Conservation (phyloP, 2,797 vertebrate genomes). For the Characodon lateralis region DNA sequence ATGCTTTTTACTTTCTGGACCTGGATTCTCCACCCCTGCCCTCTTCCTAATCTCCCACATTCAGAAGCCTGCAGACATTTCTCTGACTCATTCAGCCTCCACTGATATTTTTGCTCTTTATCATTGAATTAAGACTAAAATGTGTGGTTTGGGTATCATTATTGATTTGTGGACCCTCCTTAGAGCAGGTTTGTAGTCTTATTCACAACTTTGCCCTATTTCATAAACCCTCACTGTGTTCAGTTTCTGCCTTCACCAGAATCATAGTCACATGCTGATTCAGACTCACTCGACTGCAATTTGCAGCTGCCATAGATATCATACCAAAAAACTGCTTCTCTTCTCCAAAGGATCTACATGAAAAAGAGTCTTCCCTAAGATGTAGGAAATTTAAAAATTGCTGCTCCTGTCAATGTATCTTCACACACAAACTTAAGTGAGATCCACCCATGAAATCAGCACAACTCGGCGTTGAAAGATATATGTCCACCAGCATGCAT, state of each 20-base stretch:
- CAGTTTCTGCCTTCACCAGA: conserved; percentile 24
- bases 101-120: conserved; percentile 55
- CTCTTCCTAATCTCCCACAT: conserved; percentile 65
- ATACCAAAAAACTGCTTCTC: background rate
- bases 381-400: background rate
- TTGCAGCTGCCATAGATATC: conserved; percentile 3
- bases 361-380: background rate
- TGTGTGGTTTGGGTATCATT: conserved; percentile 55
- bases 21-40: conserved; percentile 2
- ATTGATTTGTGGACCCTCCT: conserved; percentile 26
- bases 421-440: background rate
- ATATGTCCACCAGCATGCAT: background rate
- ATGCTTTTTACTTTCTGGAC: no score
- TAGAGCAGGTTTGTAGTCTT: conserved; percentile 13
- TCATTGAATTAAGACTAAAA: conserved; percentile 59
- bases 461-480: background rate
- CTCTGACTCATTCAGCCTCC: conserved; percentile 71
- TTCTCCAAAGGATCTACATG: background rate
- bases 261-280: conserved; percentile 28
- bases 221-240: conserved; percentile 31
- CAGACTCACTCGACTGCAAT: conserved; percentile 41
- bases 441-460: background rate
- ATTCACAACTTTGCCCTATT: conserved; percentile 34
- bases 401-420: background rate
- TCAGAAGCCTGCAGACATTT: conserved; percentile 60